Evolutionary conservation across 2,888 invertebrate genomes (phyloP).

Genomic region (Clunio marinus): DNA sequence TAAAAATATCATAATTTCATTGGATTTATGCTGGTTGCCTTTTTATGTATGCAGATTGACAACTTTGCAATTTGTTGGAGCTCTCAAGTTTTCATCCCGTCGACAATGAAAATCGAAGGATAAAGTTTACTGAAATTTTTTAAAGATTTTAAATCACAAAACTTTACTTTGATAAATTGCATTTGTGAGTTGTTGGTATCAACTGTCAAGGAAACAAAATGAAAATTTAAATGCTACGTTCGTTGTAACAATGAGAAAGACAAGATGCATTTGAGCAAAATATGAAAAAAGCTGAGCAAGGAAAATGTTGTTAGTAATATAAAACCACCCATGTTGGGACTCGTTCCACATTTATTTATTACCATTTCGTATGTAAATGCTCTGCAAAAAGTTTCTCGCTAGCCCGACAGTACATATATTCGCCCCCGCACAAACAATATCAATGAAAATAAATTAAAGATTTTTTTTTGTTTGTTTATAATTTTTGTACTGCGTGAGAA

Average conservation of each 20-base stretch:
- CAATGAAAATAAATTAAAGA: not conserved
- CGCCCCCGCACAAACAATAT: conserved; percentile 19
- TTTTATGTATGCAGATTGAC: not conserved
- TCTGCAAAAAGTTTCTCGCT: not conserved
- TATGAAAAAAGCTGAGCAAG: not conserved
- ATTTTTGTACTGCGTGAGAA: not conserved
- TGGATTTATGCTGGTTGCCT: conserved; percentile 22
- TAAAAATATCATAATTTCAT: conserved; percentile 33
- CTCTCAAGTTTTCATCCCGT: not conserved
- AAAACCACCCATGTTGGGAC: conserved; percentile 30
- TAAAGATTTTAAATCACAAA: no score
- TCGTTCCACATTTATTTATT: conserved; percentile 23
- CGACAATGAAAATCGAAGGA: no score
- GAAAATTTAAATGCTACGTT: not conserved
- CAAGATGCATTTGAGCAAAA: not conserved
- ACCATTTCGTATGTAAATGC: conserved; percentile 23
- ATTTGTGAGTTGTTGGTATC: no score
- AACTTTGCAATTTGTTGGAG: not conserved
- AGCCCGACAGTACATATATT: not conserved
- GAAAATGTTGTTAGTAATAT: not conserved
- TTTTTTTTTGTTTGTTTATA: not conserved
- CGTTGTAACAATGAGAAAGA: not conserved
- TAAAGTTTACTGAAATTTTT: no score
- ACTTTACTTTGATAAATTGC: no score
- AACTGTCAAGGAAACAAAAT: not conserved